A percentile compares a stretch with the other conserved stretches of the same genome.
These are phyloP conservation scores for Sphaerophoria rueppellii DNA, from an alignment of 2,888 invertebrate genomes.

Conservation along the genomic window DNA sequence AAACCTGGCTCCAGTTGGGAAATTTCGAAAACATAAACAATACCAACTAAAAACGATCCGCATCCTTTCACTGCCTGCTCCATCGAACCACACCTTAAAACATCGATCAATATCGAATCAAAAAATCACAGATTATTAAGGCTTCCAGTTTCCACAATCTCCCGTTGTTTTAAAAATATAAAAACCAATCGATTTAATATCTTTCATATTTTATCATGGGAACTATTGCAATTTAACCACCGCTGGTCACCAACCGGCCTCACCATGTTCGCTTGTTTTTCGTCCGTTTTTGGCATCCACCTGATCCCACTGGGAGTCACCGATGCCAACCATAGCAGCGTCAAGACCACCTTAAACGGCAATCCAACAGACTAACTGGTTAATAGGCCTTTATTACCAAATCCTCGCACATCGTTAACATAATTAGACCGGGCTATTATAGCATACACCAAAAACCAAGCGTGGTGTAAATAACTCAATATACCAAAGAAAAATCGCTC, in stretches of 20 bases:
- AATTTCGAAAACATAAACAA: too few species aligned
- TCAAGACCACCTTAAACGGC: conserved; percentile 57
- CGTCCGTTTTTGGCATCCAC: conserved; percentile 48
- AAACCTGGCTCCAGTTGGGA: neutral
- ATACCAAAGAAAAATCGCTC: conserved; percentile 14
- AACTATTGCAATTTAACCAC: conserved; percentile 62
- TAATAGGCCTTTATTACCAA: conserved; percentile 70
- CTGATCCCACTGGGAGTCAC: conserved; percentile 65
- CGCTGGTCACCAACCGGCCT: neutral
- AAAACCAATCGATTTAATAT: neutral
- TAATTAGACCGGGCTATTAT: conserved; percentile 58
- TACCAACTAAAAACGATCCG: too few species aligned
- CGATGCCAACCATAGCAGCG: neutral
- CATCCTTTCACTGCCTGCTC: conserved; percentile 21
- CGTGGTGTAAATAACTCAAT: conserved; percentile 40
- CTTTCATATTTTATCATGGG: conserved; percentile 66
- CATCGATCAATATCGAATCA: conserved; percentile 1
- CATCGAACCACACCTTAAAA: conserved; percentile 37
- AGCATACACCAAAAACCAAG: conserved; percentile 6
- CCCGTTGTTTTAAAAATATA: neutral
- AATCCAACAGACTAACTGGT: conserved; percentile 60
- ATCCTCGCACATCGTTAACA: conserved; percentile 72
- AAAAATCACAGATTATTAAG: neutral
- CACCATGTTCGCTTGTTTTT: conserved; percentile 41
- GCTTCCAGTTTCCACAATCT: conserved; percentile 17